Conservation (phyloP, 1,140 invertebrate species). For the Galleria mellonella region DNA sequence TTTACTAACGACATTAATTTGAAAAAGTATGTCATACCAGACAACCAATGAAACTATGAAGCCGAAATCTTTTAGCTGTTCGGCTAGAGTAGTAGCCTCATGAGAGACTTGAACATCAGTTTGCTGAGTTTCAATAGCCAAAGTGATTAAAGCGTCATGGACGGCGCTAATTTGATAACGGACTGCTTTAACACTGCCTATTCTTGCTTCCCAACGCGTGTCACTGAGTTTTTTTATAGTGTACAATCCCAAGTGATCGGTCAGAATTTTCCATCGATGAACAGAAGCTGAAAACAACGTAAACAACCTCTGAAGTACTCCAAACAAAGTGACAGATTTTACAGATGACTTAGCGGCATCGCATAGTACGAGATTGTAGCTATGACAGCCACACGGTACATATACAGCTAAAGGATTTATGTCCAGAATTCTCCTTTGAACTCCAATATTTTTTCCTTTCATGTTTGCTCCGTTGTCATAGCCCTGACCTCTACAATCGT, state of each 20-base stretch:
- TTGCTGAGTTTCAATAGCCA: conserved; percentile 27
- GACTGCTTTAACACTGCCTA: background rate
- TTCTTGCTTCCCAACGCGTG: background rate
- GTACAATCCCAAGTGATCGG: background rate
- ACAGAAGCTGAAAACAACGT: background rate
- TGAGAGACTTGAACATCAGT: conserved; percentile 26
- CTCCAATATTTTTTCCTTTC: background rate
- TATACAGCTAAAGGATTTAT: background rate
- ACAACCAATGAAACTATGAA: no score
- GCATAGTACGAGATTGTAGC: background rate
- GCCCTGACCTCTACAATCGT: background rate
- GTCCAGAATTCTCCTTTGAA: background rate
- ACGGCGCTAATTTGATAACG: background rate
- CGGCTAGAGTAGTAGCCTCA: conserved; percentile 22
- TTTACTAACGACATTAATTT: conserved; percentile 34
- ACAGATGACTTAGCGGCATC: background rate
- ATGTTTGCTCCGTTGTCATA: background rate
- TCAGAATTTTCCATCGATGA: background rate
- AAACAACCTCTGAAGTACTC: background rate
- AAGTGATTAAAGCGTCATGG: background rate
- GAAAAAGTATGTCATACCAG: no score
- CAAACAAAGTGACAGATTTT: background rate
- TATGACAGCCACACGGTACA: background rate
- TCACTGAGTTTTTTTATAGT: background rate
- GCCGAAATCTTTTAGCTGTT: conserved; percentile 23